Base-by-base conservation (phyloP, 2,888 invertebrate genomes). In the Vesta saturnalis region DNA sequence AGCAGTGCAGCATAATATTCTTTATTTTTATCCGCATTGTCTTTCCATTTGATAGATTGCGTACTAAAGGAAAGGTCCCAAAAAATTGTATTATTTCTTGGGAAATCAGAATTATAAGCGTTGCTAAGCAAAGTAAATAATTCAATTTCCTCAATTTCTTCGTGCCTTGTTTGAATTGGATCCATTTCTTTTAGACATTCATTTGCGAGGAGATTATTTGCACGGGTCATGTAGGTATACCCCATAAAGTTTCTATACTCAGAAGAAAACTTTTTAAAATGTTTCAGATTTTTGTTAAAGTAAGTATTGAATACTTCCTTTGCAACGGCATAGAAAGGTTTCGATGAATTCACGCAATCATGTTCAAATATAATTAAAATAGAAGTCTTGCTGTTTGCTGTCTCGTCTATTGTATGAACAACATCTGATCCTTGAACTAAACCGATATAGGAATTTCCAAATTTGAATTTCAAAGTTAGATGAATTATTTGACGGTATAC, bases 11-110 rank as follows among this genome's bases (percentile, higher is more conserved):
- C 30, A n/a, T 56, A 35, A 12, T 23, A 56, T n/a, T 23, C 23
- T 14, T 10, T 56, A 8, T 35, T 10, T 23, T 23, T 35, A 3
- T 16, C 22, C 6, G 4, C 8, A 8, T 23, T 35, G 10, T 30
- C 3, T 14, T 15, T 35, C 23, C n/a, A 22, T 12, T 4, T n/a
- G 1, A 56, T 14, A 22, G 56, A 30, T 12, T 35, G 56, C 1
- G 56, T 35, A 5, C 56, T 22, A 8, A 56, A 4, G 4, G 5
- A 15, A 56, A 56, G n/a, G 15, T 56, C 56, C 56, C 56, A 56
- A 14, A 22, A 56, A 15, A 56, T 23, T n/a, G 19, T 52, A 14
- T 35, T 35, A 23, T 18, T 10, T 15, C 21, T 35, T 2, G 56
- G 56, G 3, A 56, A 35, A 15, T 30, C 35, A 3, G 10, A 1